Conservation (phyloP, 2,888 invertebrate species). For the Orthonychiurus folsomi region DNA sequence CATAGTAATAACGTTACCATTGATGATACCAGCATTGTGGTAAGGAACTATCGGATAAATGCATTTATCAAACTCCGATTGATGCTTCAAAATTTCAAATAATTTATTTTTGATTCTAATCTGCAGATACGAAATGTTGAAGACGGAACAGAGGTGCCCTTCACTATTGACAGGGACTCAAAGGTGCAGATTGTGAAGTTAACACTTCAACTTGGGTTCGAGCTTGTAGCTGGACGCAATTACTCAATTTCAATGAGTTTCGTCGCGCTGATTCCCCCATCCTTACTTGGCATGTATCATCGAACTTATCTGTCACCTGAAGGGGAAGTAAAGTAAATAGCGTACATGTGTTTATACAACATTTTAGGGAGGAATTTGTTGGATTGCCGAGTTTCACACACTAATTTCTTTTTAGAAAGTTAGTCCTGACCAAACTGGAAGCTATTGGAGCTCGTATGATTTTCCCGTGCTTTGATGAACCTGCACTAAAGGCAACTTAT, state of each 20-base stretch:
- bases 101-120: no score
- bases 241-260: neutral
- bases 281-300: neutral
- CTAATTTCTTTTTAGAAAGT: constrained; percentile 35
- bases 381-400: no score
- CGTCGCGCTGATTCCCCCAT: neutral
- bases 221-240: neutral
- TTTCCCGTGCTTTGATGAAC: constrained; percentile 46
- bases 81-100: no score
- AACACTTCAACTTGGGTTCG: no score
- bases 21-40: neutral
- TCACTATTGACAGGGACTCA: no score
- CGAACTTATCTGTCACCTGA: neutral
- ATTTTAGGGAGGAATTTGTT: no score
- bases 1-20: neutral
- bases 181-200: no score
- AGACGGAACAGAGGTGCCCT: no score
- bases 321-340: neutral
- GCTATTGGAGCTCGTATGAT: constrained; percentile 42
- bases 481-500: constrained; percentile 44
- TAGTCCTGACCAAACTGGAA: constrained; percentile 46
- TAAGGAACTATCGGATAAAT: no score
- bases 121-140: neutral
- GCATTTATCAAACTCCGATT: no score
- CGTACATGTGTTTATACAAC: no score